Percentiles rank a stretch among this genome's conserved stretches.
These are phyloP conservation scores for Bicyclus anynana DNA, from an alignment of 1,140 invertebrate genomes.

Conservation along the genomic window DNA sequence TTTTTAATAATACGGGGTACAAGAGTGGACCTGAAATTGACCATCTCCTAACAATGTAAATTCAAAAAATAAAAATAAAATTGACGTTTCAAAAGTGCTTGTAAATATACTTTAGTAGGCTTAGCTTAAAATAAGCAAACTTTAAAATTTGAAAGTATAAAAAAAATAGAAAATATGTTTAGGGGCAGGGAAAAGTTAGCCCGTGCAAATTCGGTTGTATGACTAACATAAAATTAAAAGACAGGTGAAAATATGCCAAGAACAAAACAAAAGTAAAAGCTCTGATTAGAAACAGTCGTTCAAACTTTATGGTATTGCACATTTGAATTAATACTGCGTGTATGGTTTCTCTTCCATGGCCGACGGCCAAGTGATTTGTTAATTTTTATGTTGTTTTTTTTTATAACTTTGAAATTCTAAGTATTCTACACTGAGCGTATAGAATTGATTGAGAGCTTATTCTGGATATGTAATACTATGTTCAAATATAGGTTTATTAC, in stretches of 20 bases:
- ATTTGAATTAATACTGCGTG: conserved; percentile 14
- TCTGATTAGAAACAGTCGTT: conserved; percentile 24
- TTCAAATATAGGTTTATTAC: background rate
- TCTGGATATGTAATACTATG: conserved; percentile 13
- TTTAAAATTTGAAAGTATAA: too few species aligned
- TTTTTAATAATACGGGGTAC: too few species aligned
- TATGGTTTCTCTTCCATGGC: conserved; percentile 14
- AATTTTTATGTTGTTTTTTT: conserved; percentile 21
- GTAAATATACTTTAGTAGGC: too few species aligned
- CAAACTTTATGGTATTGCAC: conserved; percentile 25
- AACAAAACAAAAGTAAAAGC: conserved; percentile 20
- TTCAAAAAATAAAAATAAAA: too few species aligned
- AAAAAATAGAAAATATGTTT: too few species aligned
- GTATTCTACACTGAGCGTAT: conserved; percentile 18
- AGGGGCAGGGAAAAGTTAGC: too few species aligned
- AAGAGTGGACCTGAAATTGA: too few species aligned
- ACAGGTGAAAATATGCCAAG: conserved; percentile 1
- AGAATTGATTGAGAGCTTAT: conserved; percentile 27
- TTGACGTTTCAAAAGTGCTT: too few species aligned
- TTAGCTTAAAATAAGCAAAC: too few species aligned
- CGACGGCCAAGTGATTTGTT: conserved; percentile 18
- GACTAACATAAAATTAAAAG: background rate
- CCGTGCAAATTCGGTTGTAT: too few species aligned
- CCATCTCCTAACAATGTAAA: too few species aligned
- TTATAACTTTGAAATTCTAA: conserved; percentile 10